phyloP scores from a whole-genome alignment of 2,888 invertebrate species.

The Agrochola lychnidis region DNA sequence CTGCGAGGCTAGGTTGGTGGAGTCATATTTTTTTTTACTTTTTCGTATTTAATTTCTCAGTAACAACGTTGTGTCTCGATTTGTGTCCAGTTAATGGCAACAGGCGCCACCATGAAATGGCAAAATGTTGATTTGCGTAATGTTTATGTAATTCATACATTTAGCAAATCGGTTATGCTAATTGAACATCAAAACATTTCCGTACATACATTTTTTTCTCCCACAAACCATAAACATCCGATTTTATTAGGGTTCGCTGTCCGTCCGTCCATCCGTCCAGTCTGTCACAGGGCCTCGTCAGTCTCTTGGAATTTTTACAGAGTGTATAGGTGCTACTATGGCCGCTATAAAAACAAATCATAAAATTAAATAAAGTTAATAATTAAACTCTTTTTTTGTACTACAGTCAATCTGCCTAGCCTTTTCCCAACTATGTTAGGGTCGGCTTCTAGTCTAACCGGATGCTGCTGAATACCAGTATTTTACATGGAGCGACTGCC shows the following conservation, averaged over 20 bases:
- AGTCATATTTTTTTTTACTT: background rate
- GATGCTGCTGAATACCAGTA: too few relatives aligned
- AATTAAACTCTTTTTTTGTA: background rate
- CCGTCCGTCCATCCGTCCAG: background rate
- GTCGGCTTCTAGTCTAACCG: too few relatives aligned
- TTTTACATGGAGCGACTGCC: too few relatives aligned
- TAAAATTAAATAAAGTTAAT: background rate
- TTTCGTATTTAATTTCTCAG: background rate
- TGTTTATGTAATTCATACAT: slow-evolving; percentile 16
- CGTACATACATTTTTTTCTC: background rate
- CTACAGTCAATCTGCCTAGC: background rate
- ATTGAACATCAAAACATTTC: slow-evolving; percentile 50
- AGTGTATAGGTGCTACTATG: background rate
- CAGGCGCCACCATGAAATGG: too few relatives aligned
- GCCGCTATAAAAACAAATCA: background rate
- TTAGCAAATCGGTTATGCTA: slow-evolving; percentile 22
- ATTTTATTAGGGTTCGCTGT: slow-evolving; percentile 6
- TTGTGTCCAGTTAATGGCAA: background rate
- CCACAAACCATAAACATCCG: slow-evolving; percentile 42
- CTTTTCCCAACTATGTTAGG: too few relatives aligned
- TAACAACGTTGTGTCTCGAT: background rate
- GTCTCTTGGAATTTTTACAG: background rate
- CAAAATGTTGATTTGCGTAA: background rate
- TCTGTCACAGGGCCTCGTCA: background rate
- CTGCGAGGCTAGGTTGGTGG: too few relatives aligned